These are phyloP conservation scores for Zoanthus solanderi DNA, from an alignment of 92 coral and sea anemone genomes.

Conservation along the genomic window DNA sequence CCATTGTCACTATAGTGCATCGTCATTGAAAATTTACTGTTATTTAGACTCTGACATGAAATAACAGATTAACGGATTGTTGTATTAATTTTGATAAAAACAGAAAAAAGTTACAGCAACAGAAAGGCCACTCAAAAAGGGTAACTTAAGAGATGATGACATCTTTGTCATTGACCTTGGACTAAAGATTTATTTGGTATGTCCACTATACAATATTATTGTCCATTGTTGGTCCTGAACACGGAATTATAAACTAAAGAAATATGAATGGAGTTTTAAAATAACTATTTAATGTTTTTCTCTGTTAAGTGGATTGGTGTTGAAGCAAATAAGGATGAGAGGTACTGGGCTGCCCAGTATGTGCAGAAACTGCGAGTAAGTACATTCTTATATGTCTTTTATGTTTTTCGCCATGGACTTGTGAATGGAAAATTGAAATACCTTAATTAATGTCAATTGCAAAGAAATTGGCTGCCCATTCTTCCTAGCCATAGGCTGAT, in stretches of 20 bases:
- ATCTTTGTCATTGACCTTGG: conserved; percentile 90
- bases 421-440: too few species aligned
- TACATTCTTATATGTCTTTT: too few species aligned
- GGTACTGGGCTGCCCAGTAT: conserved; percentile 69
- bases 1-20: too few species aligned
- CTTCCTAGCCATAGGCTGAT: too few species aligned
- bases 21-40: too few species aligned
- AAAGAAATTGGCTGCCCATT: too few species aligned
- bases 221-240: too few species aligned
- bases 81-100: not conserved
- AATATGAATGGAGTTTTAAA: not conserved
- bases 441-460: too few species aligned
- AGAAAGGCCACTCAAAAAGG: conserved; percentile 61
- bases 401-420: too few species aligned
- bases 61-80: too few species aligned
- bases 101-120: conserved; percentile 70
- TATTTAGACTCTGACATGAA: too few species aligned
- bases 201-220: not conserved
- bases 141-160: conserved; percentile 78
- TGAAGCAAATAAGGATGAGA: conserved; percentile 79
- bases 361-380: conserved; percentile 68
- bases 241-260: too few species aligned
- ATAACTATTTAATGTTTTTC: not conserved
- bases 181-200: conserved; percentile 78
- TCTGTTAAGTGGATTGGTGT: conserved; percentile 83